A percentile compares a stretch with the other conserved stretches of the same genome.
Conservation (phyloP, 2,797 vertebrate genomes). For the Ctenopoma multispine region DNA sequence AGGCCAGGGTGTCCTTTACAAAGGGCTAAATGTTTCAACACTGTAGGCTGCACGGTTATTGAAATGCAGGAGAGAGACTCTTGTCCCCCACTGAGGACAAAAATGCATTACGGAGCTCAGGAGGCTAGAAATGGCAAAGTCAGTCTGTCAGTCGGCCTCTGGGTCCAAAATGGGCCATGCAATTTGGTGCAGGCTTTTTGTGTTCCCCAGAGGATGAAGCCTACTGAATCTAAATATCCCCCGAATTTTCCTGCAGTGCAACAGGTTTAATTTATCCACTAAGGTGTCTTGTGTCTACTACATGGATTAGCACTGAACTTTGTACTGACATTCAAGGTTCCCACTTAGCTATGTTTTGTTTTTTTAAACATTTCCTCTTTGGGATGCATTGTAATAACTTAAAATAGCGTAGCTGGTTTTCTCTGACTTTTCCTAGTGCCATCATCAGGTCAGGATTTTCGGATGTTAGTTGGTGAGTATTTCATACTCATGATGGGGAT, state of each 20-base stretch:
- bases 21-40: not conserved
- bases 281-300: not conserved
- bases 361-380: too few relatives aligned
- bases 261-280: not conserved
- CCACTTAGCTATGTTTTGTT: not conserved
- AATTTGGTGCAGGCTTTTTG: not conserved
- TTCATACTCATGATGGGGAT: not conserved
- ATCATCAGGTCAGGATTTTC: too few relatives aligned
- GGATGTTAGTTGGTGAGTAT: not conserved
- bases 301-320: not conserved
- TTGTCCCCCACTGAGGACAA: not conserved
- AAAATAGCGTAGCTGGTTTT: too few relatives aligned
- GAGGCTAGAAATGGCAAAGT: not conserved
- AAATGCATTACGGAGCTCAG: not conserved
- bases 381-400: too few relatives aligned
- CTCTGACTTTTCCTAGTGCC: too few relatives aligned
- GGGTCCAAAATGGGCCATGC: not conserved
- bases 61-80: not conserved
- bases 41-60: not conserved
- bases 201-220: not conserved
- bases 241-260: not conserved
- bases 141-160: not conserved
- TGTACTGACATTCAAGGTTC: not conserved
- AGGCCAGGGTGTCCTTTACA: not conserved
- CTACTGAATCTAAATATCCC: not conserved